Conservation (phyloP, 1,140 invertebrate species). For the Saxidomus purpurata region DNA sequence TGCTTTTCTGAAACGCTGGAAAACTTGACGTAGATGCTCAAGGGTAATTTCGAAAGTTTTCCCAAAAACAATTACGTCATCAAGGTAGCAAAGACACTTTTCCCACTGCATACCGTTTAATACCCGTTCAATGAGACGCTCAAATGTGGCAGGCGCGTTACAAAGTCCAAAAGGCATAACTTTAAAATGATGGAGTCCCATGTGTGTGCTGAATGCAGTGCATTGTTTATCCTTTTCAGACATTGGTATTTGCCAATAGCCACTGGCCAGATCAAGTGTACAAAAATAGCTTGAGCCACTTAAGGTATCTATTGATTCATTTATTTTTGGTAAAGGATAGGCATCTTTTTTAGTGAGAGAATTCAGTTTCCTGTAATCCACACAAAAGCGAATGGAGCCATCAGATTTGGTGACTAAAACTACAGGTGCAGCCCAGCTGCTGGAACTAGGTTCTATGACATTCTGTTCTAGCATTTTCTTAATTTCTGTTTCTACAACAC, state of each 20-base stretch:
- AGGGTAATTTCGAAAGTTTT: slow-evolving; percentile 28
- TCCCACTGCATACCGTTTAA: slow-evolving; percentile 7
- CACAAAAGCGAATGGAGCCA: slow-evolving; percentile 84
- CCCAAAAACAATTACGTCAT: slow-evolving; percentile 42
- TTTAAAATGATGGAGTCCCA: slow-evolving; percentile 26
- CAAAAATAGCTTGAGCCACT: slow-evolving; percentile 84
- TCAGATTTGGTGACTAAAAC: slow-evolving; percentile 87
- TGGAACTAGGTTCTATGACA: slow-evolving; percentile 73
- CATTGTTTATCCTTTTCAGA: slow-evolving; percentile 55
- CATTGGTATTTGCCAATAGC: slow-evolving; percentile 86
- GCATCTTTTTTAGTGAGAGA: slow-evolving; percentile 84
- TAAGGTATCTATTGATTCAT: slow-evolving; percentile 85
- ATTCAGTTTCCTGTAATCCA: slow-evolving; percentile 87
- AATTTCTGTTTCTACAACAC: slow-evolving; percentile 56
- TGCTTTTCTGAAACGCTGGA: slow-evolving; percentile 2
- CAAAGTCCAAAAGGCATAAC: slow-evolving; percentile 33
- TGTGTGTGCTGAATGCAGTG: slow-evolving; percentile 13
- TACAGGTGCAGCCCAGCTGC: slow-evolving; percentile 77
- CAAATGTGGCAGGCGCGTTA: slow-evolving; percentile 27
- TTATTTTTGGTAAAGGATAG: slow-evolving; percentile 87
- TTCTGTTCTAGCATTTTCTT: slow-evolving; percentile 60
- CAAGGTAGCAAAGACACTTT: slow-evolving; percentile 50
- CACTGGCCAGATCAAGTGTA: slow-evolving; percentile 86
- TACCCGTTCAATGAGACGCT: background rate
- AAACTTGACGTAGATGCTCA: background rate